A percentile compares a stretch with the other conserved stretches of the same genome.
Conservation (phyloP, 1,140 invertebrate genomes). For the Drosophila persimilis region DNA sequence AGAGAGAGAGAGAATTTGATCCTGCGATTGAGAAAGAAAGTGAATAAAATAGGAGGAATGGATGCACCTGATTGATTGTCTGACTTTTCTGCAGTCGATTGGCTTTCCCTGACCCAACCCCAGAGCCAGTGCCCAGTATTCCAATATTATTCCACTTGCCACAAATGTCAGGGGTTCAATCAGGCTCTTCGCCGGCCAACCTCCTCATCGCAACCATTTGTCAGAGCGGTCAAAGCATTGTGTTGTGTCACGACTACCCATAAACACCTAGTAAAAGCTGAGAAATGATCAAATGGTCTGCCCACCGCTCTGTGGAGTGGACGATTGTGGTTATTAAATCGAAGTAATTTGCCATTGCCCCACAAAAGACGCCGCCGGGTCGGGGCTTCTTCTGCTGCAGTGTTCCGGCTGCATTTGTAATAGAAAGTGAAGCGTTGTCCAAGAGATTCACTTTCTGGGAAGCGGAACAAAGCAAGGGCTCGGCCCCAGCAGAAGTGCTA, state of each 20-base stretch:
- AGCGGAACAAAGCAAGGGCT: constrained; percentile 11
- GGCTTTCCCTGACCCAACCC: constrained; percentile 47
- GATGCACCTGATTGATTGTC: constrained; percentile 29
- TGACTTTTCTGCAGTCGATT: constrained; percentile 10
- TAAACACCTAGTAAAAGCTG: constrained; percentile 69
- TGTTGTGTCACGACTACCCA: constrained; percentile 74
- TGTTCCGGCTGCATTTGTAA: constrained; percentile 35
- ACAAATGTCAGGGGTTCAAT: constrained; percentile 60
- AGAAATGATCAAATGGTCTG: constrained; percentile 45
- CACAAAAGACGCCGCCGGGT: constrained; percentile 57
- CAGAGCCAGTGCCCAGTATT: background rate
- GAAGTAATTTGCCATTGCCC: constrained; percentile 62
- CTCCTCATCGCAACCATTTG: background rate
- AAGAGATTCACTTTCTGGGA: constrained; percentile 57
- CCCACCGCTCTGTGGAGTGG: constrained; percentile 6
- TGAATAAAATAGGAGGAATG: constrained; percentile 23
- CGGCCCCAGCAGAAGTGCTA: constrained; percentile 11
- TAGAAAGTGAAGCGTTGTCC: constrained; percentile 62
- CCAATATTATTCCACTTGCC: constrained; percentile 35
- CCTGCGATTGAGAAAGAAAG: constrained; percentile 42
- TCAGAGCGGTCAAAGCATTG: constrained; percentile 60
- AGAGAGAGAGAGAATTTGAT: constrained; percentile 16
- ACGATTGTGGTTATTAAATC: constrained; percentile 75
- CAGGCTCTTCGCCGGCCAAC: too few relatives aligned
- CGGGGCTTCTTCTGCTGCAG: constrained; percentile 12